Conservation (phyloP, 2,113 vertebrate species). For the Dolichallabes microphthalmus region DNA sequence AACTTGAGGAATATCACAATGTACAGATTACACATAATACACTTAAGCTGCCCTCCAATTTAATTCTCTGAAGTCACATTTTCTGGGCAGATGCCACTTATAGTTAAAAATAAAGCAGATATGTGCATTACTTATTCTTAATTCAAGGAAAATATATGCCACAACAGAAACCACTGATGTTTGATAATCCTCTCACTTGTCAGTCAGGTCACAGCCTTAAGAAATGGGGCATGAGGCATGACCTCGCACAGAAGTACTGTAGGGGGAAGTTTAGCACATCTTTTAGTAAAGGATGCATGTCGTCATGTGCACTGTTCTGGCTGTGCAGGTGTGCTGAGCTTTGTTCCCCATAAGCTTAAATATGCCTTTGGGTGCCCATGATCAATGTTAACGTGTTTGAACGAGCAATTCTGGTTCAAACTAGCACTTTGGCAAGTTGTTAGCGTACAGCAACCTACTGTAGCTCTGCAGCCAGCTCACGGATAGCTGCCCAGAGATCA, state of each 20-base stretch:
- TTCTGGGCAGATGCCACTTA: not conserved
- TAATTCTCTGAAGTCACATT: not conserved
- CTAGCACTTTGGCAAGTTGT: not conserved
- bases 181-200: not conserved
- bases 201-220: not conserved
- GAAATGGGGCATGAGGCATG: not conserved
- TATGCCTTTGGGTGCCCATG: no score
- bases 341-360: no score
- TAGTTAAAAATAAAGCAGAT: not conserved
- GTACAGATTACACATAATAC: slow-evolving; percentile 16
- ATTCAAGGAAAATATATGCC: slow-evolving; percentile 10
- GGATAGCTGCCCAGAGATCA: slow-evolving; percentile 45
- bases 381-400: no score
- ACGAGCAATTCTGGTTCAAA: not conserved
- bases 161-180: slow-evolving; percentile 21
- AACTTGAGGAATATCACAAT: slow-evolving; percentile 5
- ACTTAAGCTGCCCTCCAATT: slow-evolving; percentile 6
- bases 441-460: slow-evolving; percentile 18
- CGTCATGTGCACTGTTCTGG: slow-evolving; percentile 6
- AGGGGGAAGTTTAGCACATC: not conserved
- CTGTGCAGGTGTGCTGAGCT: not conserved
- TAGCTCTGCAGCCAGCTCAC: slow-evolving; percentile 52
- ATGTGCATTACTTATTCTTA: not conserved
- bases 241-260: not conserved
- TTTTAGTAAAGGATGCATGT: not conserved